These are phyloP conservation scores for Nesogale talazaci DNA, from an alignment of 2,113 vertebrate species.

Conservation along the genomic window DNA sequence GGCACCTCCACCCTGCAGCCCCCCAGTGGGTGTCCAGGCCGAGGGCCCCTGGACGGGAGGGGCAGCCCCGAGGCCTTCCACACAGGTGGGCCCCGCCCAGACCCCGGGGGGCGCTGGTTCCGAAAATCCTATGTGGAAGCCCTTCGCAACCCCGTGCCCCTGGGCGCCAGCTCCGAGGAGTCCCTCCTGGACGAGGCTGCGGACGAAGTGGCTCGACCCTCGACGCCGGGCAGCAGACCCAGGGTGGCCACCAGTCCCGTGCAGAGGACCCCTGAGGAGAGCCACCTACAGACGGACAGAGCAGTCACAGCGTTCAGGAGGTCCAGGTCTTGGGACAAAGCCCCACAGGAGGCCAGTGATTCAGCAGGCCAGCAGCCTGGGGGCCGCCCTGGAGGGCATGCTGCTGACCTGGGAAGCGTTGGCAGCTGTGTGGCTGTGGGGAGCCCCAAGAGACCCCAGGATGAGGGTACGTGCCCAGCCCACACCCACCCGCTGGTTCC, in stretches of 20 bases:
- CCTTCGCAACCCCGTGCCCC: conserved; percentile 90
- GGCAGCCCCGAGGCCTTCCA: conserved; percentile 82
- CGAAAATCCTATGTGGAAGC: conserved; percentile 93
- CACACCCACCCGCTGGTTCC: neutral
- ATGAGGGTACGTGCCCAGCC: neutral
- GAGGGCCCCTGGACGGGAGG: conserved; percentile 57
- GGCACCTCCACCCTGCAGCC: conserved; percentile 55
- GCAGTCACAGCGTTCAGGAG: conserved; percentile 76
- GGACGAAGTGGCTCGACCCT: conserved; percentile 60
- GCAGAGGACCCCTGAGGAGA: conserved; percentile 62
- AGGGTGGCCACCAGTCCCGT: neutral
- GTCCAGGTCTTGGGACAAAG: conserved; percentile 89
- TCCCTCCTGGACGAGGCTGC: conserved; percentile 83
- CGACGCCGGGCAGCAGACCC: neutral
- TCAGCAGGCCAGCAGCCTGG: no score
- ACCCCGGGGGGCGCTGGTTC: conserved; percentile 86
- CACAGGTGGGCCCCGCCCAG: conserved; percentile 84
- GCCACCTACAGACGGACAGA: conserved; percentile 53
- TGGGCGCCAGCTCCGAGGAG: conserved; percentile 90
- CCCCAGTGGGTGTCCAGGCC: neutral
- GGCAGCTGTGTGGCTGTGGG: neutral
- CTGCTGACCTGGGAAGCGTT: neutral
- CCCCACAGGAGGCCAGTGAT: conserved; percentile 39
- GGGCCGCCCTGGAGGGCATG: neutral
- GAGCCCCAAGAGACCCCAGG: neutral